Evolutionary conservation across 2,888 invertebrate genomes (phyloP), one percentile per base, ranked within the genome.

Genomic region (Schrankia costaestrigalis): DNA sequence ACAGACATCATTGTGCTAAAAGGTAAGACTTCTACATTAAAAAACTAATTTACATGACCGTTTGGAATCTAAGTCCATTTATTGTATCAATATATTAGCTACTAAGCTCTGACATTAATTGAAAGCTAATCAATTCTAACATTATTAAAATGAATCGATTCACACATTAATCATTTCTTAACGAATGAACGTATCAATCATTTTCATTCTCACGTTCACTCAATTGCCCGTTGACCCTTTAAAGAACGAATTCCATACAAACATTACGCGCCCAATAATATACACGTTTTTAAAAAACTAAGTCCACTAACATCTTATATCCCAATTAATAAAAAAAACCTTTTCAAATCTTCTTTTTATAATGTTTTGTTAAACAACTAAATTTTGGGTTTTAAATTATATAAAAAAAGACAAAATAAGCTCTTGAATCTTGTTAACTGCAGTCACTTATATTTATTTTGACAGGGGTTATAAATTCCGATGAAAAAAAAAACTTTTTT

Each of bases 331-430:
- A 83, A 78, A 78, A 73, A 68, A 63, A 53, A 43, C 40, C 12
- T 21, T 14, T 12, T 31, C 34, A 38, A 41, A 35, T 48, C 66
- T 59, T 69, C 59, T 73, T 57, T 77, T 82, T 77, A 58, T 77
- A 75, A 71, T 72, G 75, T 81, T 83, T 80, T 81, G 83, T 86
- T 78, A 75, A 83, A 86, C 85, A 81, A 79, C 83, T 85, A 84
- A 80, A 85, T 86, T 85, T 79, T 71, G 80, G 59, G 56, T 75
- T 41, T 2, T n/a, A n/a, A 35, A 26, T 22, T 31, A 41, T 47
- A 50, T 43, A 35, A 54, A 48, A 35, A 36, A 23, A 36, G 11
- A 17, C 28, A 32, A 41, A 41, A 57, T 55, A 53, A 46, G 40
- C n/a, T 33, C 31, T 14, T 5, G 18, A 55, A 46, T 59, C 75